A percentile compares a stretch with the other conserved stretches of the same genome.
These are phyloP conservation scores for Plecotus auritus DNA, from an alignment of 2,113 vertebrate genomes.

Conservation along the genomic window DNA sequence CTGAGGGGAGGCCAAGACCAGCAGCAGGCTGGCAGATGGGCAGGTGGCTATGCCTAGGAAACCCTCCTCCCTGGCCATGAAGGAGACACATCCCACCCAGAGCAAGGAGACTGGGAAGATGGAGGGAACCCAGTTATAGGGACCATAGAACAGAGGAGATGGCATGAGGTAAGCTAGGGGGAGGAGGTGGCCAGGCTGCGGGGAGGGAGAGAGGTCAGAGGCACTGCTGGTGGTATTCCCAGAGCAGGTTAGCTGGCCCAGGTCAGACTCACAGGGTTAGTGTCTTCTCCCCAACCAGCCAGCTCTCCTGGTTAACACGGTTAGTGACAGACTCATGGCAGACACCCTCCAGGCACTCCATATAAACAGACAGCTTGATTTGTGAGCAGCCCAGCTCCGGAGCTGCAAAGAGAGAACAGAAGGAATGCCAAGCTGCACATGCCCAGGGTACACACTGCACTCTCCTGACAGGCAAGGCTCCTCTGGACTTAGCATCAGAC, in stretches of 20 bases:
- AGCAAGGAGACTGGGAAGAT: not conserved
- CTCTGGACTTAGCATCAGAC: not conserved
- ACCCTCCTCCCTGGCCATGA: not conserved
- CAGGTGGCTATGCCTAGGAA: not conserved
- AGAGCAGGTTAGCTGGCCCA: constrained; percentile 14
- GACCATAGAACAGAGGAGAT: not conserved
- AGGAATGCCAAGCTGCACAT: constrained; percentile 28
- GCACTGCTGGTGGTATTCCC: not conserved
- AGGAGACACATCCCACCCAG: not conserved
- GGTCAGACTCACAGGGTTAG: constrained; percentile 67
- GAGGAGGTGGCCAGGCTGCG: not conserved
- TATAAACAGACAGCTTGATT: constrained; percentile 62
- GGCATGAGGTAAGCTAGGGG: not conserved
- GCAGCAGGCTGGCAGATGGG: not conserved
- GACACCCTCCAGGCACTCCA: constrained; percentile 63
- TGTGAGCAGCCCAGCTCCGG: constrained; percentile 61
- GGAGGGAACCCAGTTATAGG: not conserved
- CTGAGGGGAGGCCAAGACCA: not conserved
- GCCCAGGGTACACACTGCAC: not conserved
- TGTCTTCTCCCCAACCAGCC: constrained; percentile 66
- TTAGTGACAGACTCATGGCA: constrained; percentile 59
- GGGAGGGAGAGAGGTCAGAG: not conserved
- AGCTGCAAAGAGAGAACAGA: constrained; percentile 68
- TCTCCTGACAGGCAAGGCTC: not conserved
- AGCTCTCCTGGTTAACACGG: constrained; percentile 47